Evolutionary conservation across 2,888 invertebrate genomes (phyloP), one percentile per base, ranked within the genome.

Genomic region (Pedicia rivosa): DNA sequence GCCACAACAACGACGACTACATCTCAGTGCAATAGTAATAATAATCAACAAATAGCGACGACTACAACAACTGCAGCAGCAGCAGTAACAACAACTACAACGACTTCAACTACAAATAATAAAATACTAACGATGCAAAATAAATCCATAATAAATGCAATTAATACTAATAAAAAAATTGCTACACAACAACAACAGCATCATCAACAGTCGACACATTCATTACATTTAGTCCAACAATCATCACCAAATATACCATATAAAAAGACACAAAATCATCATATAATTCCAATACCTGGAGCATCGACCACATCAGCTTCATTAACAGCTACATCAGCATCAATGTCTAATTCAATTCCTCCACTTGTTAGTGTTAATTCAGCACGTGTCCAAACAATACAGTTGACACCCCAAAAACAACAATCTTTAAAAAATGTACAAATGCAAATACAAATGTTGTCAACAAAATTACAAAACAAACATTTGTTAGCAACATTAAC

Each of bases 351-450:
- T 36, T 40, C 42, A 31, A 40, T 49, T 14, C 48, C 51, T 31
- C 55, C 48, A n/a, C 35, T 46, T 26, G 40, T 48, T 6, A 49
- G 43, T 40, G 45, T 49, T 35, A 46, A 41, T 42, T 43, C 47
- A 37, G 74, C 75, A 42, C 65, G 74, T 42, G 73, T 78, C 37
- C 78, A 78, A 50, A 77, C 78, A 8, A 78, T 80, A 44, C 78
- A 79, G 48, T 55, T 81, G 34, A 77, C 77, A 12, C 73, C 75
- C 9, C 78, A 78, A 48, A 79, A 78, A 49, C 79, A 80, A 51
- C 73, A 73, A 52, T 62, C 72, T 46, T 52, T 75, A 42, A 70
- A 72, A 49, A 67, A 66, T 39, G 68, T 78, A 8, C 76, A 78
- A 54, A 62, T 71, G 47, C 78, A 80, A 56, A 77, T 82, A 36